Evolutionary conservation across 2,888 invertebrate genomes (phyloP), one percentile per base, ranked within the genome.

Genomic region (Norana najaformis): DNA sequence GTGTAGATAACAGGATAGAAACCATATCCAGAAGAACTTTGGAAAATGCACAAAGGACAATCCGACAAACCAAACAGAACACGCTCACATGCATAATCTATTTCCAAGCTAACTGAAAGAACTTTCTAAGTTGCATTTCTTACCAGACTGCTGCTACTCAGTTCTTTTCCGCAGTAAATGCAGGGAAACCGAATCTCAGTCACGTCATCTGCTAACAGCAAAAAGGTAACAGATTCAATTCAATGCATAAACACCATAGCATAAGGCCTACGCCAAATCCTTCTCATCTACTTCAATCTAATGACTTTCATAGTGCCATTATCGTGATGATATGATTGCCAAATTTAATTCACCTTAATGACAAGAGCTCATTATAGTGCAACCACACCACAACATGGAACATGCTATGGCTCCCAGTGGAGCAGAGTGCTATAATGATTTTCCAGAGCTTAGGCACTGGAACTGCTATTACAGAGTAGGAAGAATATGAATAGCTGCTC

Each of bases 151-250:
- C 47, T 39, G 47, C 88, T 41, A n/a, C 47, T 88, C 20, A 88
- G 88, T 39, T 88, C 34, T 47, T 38, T 88, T n/a, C 88, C 88
- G 20, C 88, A 88, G 88, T 88, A 88, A 88, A 88, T 88, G 47
- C 88, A 88, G 23, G 88, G 88, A 88, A 88, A 88, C 37, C 88
- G 23, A 36, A 88, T 88, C 2, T 47, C 47, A 13, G 39, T 39
- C 88, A 88, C 38, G 47, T 88, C 88, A 34, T 47, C 88, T 18
- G 38, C 37, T 69, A 69, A 0, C 6, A 69, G n/a, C 30, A 69
- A 69, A 30, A n/a, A 69, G 4, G n/a, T 8, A n/a, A n/a, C n/a
- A 69, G 69, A 11, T n/a, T 69, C 69, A 69, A 69, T n/a, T 69
- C 69, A 69, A 69, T 69, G 69, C 30, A 69, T 6, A 47, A 69